These are phyloP conservation scores for Hydrolagus affinis DNA, from an alignment of 2,113 vertebrate species.

Conservation along the genomic window DNA sequence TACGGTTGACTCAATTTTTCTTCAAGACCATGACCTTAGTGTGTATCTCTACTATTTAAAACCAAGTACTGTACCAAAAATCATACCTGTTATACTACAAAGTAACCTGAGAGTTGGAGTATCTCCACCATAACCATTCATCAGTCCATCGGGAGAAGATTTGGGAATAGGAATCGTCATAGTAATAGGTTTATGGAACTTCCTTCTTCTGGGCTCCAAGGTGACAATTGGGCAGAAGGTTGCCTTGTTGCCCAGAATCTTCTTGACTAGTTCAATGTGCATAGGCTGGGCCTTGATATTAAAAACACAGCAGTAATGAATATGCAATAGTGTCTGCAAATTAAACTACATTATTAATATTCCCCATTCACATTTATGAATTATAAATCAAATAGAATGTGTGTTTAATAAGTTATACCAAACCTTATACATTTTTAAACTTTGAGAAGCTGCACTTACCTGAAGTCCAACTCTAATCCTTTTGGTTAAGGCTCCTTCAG, in stretches of 20 bases:
- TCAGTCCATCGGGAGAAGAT: slow-evolving; percentile 65
- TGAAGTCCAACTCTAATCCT: slow-evolving; percentile 90
- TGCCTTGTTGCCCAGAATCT: slow-evolving; percentile 87
- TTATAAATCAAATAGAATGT: background rate
- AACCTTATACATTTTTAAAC: background rate
- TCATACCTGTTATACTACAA: slow-evolving; percentile 91
- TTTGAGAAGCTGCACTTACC: slow-evolving; percentile 52
- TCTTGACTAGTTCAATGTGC: slow-evolving; percentile 72
- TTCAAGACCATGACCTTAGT: background rate
- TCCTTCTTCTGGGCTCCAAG: slow-evolving; percentile 86
- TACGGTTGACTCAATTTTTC: no score
- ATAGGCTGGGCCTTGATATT: slow-evolving; percentile 78
- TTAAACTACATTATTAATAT: background rate
- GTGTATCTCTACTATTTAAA: background rate
- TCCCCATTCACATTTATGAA: background rate
- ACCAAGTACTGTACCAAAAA: background rate
- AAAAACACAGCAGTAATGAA: background rate
- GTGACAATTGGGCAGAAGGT: slow-evolving; percentile 95
- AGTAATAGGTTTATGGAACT: slow-evolving; percentile 97
- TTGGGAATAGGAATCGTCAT: slow-evolving; percentile 94
- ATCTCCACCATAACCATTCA: slow-evolving; percentile 79
- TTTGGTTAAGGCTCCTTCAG: slow-evolving; percentile 91
- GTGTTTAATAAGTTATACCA: background rate
- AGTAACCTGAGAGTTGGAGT: slow-evolving; percentile 81
- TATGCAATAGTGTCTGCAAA: background rate